Evolutionary conservation across 2,113 vertebrate genomes (phyloP).

Genomic region (Megaptera novaeangliae): DNA sequence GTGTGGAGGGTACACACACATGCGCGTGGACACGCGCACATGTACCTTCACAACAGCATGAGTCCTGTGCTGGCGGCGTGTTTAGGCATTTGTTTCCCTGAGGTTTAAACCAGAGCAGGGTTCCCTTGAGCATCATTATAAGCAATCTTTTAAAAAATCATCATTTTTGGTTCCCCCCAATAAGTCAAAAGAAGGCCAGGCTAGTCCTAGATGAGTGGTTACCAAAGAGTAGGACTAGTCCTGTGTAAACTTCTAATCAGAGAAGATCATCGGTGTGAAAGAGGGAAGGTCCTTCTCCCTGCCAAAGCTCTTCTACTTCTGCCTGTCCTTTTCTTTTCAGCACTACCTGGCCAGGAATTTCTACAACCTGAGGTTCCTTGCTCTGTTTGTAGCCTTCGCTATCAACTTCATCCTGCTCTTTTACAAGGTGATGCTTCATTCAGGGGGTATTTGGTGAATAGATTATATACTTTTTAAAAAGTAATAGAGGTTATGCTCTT

Average conservation of each 20-base stretch:
- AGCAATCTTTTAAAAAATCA: neutral
- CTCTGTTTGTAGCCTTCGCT: constrained; percentile 96
- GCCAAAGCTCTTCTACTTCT: neutral
- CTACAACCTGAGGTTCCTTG: constrained; percentile 97
- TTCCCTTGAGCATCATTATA: neutral
- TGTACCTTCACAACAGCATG: neutral
- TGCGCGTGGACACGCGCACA: accelerated
- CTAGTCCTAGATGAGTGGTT: neutral
- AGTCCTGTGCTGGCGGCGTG: neutral
- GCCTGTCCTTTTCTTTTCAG: constrained; percentile 79
- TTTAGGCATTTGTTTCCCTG: neutral
- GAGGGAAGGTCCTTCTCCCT: neutral
- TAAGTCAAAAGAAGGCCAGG: neutral
- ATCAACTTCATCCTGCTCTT: constrained; percentile 99
- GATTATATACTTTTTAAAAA: neutral
- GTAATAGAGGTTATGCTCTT: neutral
- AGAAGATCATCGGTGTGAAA: neutral
- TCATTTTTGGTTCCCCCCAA: neutral
- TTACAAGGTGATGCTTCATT: constrained; percentile 90
- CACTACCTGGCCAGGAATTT: constrained; percentile 98
- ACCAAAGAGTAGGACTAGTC: neutral
- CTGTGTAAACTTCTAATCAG: neutral
- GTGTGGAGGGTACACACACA: accelerated
- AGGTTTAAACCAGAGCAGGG: neutral
- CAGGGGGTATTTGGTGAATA: neutral